These are phyloP conservation scores for Eurytoma californica DNA, from an alignment of 2,888 invertebrate genomes.

Conservation along the genomic window DNA sequence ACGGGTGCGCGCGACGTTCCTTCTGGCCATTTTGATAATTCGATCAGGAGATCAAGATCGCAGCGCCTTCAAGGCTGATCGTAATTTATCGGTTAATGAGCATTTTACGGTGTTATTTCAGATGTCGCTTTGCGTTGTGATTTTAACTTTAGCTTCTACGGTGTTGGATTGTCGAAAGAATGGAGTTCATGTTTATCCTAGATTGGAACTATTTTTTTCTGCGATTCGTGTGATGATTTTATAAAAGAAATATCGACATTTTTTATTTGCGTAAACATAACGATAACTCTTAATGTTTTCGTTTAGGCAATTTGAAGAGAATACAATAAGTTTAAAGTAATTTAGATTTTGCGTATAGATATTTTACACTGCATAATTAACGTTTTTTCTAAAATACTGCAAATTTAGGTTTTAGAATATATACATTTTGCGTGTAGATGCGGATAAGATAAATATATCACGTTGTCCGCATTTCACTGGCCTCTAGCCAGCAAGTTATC, in stretches of 20 bases:
- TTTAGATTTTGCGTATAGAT: no score
- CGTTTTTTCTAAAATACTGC: background rate
- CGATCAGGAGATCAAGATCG: background rate
- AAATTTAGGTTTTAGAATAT: constrained; percentile 17
- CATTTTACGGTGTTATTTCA: background rate
- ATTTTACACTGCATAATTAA: no score
- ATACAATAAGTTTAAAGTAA: no score
- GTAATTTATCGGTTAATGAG: no score
- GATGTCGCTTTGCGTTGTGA: background rate
- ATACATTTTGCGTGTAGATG: constrained; percentile 14
- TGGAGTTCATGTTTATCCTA: no score
- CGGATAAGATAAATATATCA: constrained; percentile 23
- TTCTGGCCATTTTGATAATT: background rate
- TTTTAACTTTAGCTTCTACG: background rate
- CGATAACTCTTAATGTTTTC: no score
- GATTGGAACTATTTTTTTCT: no score
- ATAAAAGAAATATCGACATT: no score
- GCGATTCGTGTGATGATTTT: no score
- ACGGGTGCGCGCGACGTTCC: background rate
- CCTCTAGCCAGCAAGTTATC: constrained; percentile 25
- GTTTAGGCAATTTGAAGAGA: no score
- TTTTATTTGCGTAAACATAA: no score
- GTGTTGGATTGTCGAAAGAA: background rate
- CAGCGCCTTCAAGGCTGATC: no score
- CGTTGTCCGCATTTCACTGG: constrained; percentile 30